Base-by-base conservation (phyloP, 2,113 vertebrate species). In the Gyps fulvus region DNA sequence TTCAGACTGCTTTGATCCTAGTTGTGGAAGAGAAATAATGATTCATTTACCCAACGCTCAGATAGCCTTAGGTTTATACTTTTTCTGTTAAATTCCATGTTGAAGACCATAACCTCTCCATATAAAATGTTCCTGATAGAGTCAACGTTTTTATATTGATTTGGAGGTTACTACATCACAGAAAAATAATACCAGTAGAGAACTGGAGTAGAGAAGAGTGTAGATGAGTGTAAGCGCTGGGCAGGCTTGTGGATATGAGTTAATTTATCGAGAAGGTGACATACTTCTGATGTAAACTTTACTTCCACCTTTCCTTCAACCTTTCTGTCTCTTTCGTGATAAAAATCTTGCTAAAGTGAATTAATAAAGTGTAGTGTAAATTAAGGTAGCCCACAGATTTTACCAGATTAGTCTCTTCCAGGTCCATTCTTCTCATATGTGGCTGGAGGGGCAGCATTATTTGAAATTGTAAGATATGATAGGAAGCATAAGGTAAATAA, bases 381-480 rank as follows among this genome's bases (percentile, higher is more conserved):
- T 83, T 54, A 36, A 50, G 5, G 23, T n/a, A 49, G 10, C 11
- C 2, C 11, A 47, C 29, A 18, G 3, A 10, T 73, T 78, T 59
- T 42, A 63, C n/a, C 6, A 27, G 25, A 9, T 72, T 62, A 3
- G 19, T 54, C 9, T 47, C 11, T 57, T 67, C 25, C 7, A 21
- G 18, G 3, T 29, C 4, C 2, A 0, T 61, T 55, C 27, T 31
- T 45, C 4, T 71, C 0, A 0, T 8, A 15, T 18, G 15, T 70
- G 26, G 11, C 43, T 67, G 52, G 40, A 93, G 27, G 2, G 1
- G 10, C 38, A 79, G 16, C 43, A 18, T 42, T 67, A 9, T 55
- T 81, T 81, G 23, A 38, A 62, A 38, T 27, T 85, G 1, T 43
- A 21, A 47, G 19, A 4, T 54, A 1, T 5, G 5, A 10, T 47